These are phyloP conservation scores for Cinclus cinclus DNA, from an alignment of 2,113 vertebrate genomes.

Conservation along the genomic window DNA sequence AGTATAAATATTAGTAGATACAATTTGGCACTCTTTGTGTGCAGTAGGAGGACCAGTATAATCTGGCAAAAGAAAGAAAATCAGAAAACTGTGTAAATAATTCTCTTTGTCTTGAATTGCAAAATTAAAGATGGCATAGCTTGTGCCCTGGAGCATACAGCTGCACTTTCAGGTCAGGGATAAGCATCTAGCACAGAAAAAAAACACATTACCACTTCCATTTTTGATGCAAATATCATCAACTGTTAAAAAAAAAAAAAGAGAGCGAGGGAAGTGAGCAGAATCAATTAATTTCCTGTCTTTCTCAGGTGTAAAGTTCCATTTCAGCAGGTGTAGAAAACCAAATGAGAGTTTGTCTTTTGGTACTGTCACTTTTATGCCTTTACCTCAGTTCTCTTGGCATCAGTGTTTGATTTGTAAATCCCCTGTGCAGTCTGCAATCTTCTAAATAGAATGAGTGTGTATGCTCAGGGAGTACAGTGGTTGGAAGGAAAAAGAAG, in stretches of 20 bases:
- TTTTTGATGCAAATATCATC: neutral
- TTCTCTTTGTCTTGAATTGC: neutral
- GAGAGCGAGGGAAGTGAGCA: neutral
- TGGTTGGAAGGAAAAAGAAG: neutral
- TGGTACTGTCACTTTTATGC: neutral
- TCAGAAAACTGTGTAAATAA: neutral
- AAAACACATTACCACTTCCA: neutral
- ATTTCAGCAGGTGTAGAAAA: neutral
- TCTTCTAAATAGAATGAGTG: neutral
- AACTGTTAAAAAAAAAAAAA: neutral
- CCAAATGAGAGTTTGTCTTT: neutral
- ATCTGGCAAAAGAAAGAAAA: neutral
- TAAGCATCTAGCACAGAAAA: neutral
- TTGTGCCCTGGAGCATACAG: neutral
- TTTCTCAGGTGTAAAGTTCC: neutral
- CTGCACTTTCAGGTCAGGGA: neutral
- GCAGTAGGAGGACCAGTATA: neutral
- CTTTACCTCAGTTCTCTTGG: neutral
- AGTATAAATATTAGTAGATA: neutral
- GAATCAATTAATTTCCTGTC: neutral
- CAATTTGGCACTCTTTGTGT: neutral
- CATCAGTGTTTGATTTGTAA: neutral
- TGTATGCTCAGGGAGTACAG: neutral
- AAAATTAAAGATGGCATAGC: neutral
- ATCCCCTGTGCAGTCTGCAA: neutral